phyloP scores from a whole-genome alignment of 2,888 invertebrate genomes.

The Rapana venosa region DNA sequence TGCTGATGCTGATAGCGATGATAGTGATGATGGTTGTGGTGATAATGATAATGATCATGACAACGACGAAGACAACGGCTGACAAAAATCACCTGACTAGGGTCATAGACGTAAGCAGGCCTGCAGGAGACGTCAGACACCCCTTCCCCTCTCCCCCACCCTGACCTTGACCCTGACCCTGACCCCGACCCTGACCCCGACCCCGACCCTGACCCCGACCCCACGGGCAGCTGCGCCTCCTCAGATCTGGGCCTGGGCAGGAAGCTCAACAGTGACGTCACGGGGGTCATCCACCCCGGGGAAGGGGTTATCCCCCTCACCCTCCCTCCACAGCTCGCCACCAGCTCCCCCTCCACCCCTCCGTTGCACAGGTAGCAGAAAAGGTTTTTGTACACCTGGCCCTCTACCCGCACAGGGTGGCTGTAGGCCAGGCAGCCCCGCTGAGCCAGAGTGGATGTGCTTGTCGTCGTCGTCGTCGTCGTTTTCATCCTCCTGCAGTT shows the following conservation, averaged over 20 bases:
- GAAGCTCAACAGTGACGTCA: not conserved
- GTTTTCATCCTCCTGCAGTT: not conserved
- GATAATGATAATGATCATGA: too few species aligned
- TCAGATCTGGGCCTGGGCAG: not conserved
- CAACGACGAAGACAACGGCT: too few species aligned
- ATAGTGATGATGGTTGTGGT: too few species aligned
- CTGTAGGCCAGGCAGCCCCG: not conserved
- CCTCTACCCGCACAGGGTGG: not conserved
- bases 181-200: too few species aligned
- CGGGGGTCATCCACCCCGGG: not conserved
- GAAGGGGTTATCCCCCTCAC: not conserved
- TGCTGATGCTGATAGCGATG: too few species aligned
- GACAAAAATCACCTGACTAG: not conserved
- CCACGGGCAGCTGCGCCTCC: not conserved
- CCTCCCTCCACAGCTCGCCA: too few species aligned
- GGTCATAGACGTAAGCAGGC: not conserved
- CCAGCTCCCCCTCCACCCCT: not conserved
- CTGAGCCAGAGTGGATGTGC: not conserved
- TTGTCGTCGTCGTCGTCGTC: too few species aligned
- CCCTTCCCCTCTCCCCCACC: too few species aligned
- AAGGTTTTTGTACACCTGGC: not conserved
- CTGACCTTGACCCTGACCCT: too few species aligned
- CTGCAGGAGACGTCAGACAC: not conserved
- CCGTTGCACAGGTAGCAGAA: conserved; percentile 5
- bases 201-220: not conserved